phyloP scores from a whole-genome alignment of 2,797 vertebrate species.

The Gastrophryne carolinensis region DNA sequence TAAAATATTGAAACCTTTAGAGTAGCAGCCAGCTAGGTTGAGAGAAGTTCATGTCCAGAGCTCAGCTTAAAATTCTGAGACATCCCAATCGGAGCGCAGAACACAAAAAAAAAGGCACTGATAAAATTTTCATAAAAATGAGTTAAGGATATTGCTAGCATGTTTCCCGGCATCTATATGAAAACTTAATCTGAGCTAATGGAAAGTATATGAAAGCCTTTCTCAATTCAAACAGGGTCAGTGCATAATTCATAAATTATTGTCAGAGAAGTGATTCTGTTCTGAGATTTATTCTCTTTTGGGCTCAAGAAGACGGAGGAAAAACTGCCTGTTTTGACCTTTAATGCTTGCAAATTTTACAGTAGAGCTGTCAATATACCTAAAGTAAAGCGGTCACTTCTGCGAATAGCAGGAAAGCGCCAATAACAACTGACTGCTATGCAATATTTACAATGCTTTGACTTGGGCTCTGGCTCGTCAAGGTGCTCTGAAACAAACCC shows the following conservation, averaged over 20 bases:
- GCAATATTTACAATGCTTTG: conserved; percentile 75
- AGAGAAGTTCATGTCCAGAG: conserved; percentile 99
- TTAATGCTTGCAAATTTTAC: conserved; percentile 90
- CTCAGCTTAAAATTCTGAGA: conserved; percentile 96
- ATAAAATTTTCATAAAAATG: conserved; percentile 99
- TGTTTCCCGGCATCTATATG: conserved; percentile 98
- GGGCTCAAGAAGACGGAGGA: conserved; percentile 78
- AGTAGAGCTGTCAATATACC: conserved; percentile 93
- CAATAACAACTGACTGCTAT: conserved; percentile 66
- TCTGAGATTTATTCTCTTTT: conserved; percentile 92
- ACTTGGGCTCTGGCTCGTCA: neutral
- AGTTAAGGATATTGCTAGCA: conserved; percentile 99
- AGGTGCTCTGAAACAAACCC: too few relatives aligned
- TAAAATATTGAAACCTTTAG: conserved; percentile 99
- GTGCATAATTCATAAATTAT: conserved; percentile 99
- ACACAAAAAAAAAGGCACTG: conserved; percentile 92
- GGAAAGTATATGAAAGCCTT: conserved; percentile 99
- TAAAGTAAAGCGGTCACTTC: conserved; percentile 88
- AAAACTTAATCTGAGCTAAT: conserved; percentile 99
- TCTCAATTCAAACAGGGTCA: conserved; percentile 98
- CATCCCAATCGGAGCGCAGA: conserved; percentile 99
- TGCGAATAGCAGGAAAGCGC: conserved; percentile 76
- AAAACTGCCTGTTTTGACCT: conserved; percentile 89
- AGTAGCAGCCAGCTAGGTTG: conserved; percentile 97
- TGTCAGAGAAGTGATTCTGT: conserved; percentile 98